Evolutionary conservation across 1,140 invertebrate species (phyloP).

Genomic region (Cotesia glomerata): DNA sequence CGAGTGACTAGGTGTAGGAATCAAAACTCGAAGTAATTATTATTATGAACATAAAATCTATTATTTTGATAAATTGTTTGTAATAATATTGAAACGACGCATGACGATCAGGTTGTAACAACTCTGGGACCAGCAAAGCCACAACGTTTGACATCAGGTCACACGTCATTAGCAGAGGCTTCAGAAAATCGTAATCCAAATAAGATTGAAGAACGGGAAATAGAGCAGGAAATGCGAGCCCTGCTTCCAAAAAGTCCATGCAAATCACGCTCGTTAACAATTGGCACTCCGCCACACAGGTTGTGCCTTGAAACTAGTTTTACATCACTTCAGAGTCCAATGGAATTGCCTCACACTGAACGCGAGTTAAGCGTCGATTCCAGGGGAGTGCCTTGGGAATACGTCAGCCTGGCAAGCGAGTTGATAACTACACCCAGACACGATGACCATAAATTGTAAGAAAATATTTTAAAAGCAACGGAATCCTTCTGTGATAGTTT

Average conservation of each 20-base stretch:
- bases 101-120: conserved; percentile 73
- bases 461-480: conserved; percentile 14
- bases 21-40: not conserved
- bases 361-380: conserved; percentile 58
- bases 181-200: conserved; percentile 42
- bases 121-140: conserved; percentile 76
- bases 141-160: conserved; percentile 62
- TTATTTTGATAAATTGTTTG: not conserved
- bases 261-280: conserved; percentile 45
- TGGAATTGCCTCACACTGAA: conserved; percentile 53
- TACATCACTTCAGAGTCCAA: conserved; percentile 69
- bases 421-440: conserved; percentile 51
- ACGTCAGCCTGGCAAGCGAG: conserved; percentile 57
- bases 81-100: not conserved
- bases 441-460: conserved; percentile 51
- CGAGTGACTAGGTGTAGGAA: conserved; percentile 8
- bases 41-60: not conserved
- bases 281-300: conserved; percentile 65
- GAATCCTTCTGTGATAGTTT: conserved; percentile 1
- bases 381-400: conserved; percentile 58
- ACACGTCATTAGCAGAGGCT: conserved; percentile 47
- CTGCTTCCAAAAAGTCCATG: conserved; percentile 54
- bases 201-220: conserved; percentile 50
- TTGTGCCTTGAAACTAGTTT: conserved; percentile 80
- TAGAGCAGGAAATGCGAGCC: conserved; percentile 57